Base-by-base conservation (phyloP, 2,797 vertebrate genomes). In the Oreonectes daqikongensis region DNA sequence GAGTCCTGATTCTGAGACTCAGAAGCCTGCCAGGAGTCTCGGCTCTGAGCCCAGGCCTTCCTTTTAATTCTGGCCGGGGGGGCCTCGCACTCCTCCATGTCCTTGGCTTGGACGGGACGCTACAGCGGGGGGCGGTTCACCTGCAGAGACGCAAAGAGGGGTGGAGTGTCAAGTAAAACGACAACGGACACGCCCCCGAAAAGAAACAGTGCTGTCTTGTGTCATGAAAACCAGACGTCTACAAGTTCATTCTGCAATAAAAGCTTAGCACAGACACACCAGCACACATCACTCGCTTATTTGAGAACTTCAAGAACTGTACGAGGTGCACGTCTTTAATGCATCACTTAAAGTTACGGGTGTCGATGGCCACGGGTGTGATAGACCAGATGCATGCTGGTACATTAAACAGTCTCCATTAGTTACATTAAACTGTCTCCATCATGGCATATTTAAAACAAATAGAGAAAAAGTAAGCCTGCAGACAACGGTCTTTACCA, bases 41-140 rank as follows among this genome's bases (percentile, higher is more conserved):
- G 90, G 90, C 93, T 94, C 77, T 90, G 91, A 50, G 93, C 94
- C 94, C 94, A 95, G 89, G 92, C 94, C 91, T 90, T 94, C 85
- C 94, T 92, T 87, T 88, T 90, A 79, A 90, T 83, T 22, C 84
- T 90, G 69, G 91, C 59, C 5, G 68, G 64, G 59, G 85, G 80
- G 75, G 88, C 85, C 84, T 88, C 72, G 67, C 86, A 78, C 74
- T 90, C 86, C 81, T 90, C 91, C 92, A 92, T 92, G 55, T 69
- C 66, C 65, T 66, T 64, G 10, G 69, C 50, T 80, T 2, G 53
- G 67, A 64, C 11, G 8, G 53, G 71, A 38, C 24, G 30, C 82
- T 83, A 83, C 75, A 75, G 66, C 9, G 20, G 50, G 67, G 65
- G 40, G 66, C 9, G 24, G 63, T 52, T 80, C 77, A 85, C 82